Evolutionary conservation across 2,888 invertebrate species (phyloP).

Genomic region (Gryllus longicercus): DNA sequence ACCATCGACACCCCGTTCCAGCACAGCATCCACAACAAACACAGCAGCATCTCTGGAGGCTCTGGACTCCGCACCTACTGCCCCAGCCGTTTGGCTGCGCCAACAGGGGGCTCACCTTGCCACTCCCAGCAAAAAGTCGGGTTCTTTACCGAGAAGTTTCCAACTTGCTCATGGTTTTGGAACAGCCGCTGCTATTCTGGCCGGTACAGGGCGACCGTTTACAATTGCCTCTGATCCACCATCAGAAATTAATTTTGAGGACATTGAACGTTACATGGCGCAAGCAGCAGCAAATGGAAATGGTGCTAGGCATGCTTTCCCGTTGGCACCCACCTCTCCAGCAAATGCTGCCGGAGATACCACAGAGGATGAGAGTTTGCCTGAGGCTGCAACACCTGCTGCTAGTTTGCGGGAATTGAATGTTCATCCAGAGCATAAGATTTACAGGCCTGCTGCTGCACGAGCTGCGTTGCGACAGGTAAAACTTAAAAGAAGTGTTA

Average conservation of each 20-base stretch:
- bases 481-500: neutral
- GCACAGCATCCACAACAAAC: neutral
- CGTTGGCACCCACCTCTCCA: conserved; percentile 24
- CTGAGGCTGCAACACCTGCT: conserved; percentile 46
- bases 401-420: conserved; percentile 53
- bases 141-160: conserved; percentile 74
- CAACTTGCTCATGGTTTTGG: conserved; percentile 58
- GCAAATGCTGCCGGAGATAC: conserved; percentile 40
- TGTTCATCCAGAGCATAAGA: conserved; percentile 76
- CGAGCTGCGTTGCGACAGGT: conserved; percentile 41
- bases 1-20: neutral
- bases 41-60: conserved; percentile 38
- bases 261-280: conserved; percentile 56
- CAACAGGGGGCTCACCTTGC: conserved; percentile 66
- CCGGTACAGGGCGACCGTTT: conserved; percentile 57
- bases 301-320: conserved; percentile 35
- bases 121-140: conserved; percentile 66
- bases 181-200: neutral
- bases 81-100: conserved; percentile 68
- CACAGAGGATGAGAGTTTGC: conserved; percentile 45
- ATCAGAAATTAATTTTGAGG: conserved; percentile 64
- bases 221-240: conserved; percentile 69
- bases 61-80: conserved; percentile 50
- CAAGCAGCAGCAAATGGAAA: conserved; percentile 24
- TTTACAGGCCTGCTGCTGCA: conserved; percentile 45